Evolutionary conservation across 2,888 invertebrate genomes (phyloP).

Genomic region (Dermolepida albohirtum): DNA sequence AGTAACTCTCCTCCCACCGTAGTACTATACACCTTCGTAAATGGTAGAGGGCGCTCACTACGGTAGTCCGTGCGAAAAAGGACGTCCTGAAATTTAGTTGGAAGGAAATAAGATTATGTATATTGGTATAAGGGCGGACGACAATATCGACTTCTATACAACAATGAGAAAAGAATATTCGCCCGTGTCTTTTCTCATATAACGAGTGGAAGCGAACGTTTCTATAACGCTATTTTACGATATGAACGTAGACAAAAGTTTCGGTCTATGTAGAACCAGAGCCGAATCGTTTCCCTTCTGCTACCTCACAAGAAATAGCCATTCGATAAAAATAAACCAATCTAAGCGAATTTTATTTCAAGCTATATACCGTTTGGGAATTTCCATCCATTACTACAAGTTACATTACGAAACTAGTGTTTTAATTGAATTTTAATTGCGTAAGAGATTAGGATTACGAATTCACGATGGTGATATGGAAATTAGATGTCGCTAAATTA

Average conservation of each 20-base stretch:
- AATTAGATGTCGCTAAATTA: too few species aligned
- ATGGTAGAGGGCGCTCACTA: too few species aligned
- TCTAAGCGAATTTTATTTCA: constrained; percentile 37
- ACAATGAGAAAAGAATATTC: constrained; percentile 33
- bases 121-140: constrained; percentile 31
- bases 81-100: constrained; percentile 20
- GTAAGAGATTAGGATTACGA: too few species aligned
- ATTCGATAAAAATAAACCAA: constrained; percentile 39
- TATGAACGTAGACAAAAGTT: constrained; percentile 35
- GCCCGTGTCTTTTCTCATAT: constrained; percentile 23
- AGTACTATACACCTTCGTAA: too few species aligned
- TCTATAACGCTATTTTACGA: constrained; percentile 38
- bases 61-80: background rate
- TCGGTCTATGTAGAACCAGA: constrained; percentile 32
- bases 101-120: constrained; percentile 25
- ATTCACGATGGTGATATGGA: too few species aligned
- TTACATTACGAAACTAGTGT: too few species aligned
- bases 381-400: too few species aligned
- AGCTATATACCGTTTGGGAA: constrained; percentile 3
- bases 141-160: constrained; percentile 20
- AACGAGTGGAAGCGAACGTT: constrained; percentile 28
- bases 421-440: too few species aligned
- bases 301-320: constrained; percentile 34
- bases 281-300: constrained; percentile 29
- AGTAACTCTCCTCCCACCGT: constrained; percentile 2